A percentile compares a stretch with the other conserved stretches of the same genome.
Conservation (phyloP, 2,113 vertebrate genomes). For the Osmerus mordax region DNA sequence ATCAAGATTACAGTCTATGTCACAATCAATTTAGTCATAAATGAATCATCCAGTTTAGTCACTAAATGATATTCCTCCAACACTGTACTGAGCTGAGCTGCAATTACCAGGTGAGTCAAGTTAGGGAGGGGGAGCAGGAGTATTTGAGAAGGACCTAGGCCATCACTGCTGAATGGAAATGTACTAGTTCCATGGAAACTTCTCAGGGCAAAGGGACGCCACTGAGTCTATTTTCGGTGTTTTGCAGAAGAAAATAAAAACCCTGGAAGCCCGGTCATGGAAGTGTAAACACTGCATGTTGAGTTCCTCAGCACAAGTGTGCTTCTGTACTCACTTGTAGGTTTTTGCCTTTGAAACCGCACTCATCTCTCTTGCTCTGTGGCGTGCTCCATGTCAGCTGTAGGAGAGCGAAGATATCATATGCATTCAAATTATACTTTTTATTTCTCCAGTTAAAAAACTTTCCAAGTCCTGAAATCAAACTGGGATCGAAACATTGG, state of each 20-base stretch:
- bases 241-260: background rate
- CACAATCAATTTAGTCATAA: conserved; percentile 36
- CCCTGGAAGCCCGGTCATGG: background rate
- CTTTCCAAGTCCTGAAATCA: too few relatives aligned
- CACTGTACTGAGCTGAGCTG: background rate
- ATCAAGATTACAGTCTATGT: conserved; percentile 17
- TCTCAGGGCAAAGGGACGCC: background rate
- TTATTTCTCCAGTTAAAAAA: too few relatives aligned
- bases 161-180: conserved; percentile 36
- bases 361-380: conserved; percentile 84
- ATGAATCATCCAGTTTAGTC: conserved; percentile 29
- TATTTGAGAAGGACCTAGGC: background rate
- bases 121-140: background rate
- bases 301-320: conserved; percentile 22
- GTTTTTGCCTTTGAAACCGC: conserved; percentile 94
- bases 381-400: conserved; percentile 87
- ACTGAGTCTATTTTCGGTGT: background rate
- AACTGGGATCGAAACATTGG: conserved; percentile 9
- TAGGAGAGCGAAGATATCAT: conserved; percentile 24
- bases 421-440: background rate
- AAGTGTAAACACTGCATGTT: conserved; percentile 1
- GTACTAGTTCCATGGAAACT: conserved; percentile 6
- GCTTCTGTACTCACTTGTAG: conserved; percentile 77
- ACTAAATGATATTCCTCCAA: conserved; percentile 29
- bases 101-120: background rate